Percentiles rank a stretch among this genome's conserved stretches.
phyloP scores from a whole-genome alignment of 2,113 vertebrate genomes.

The Sinocyclocheilus maitianheensis region DNA sequence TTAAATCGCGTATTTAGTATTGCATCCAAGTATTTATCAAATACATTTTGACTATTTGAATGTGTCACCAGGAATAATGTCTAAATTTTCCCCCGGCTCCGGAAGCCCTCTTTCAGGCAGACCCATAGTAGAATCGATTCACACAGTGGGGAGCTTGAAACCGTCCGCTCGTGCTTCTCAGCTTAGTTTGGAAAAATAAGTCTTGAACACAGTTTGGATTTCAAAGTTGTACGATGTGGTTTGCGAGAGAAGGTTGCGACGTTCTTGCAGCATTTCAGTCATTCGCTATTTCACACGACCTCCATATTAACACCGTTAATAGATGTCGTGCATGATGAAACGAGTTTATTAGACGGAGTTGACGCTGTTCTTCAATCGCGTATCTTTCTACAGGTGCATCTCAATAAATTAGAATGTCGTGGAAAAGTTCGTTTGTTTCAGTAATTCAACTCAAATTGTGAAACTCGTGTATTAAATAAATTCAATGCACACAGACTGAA shows the following conservation, averaged over 20 bases:
- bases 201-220: conserved; percentile 64
- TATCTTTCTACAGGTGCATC: neutral
- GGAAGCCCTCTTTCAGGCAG: conserved; percentile 68
- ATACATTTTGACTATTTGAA: neutral
- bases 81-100: conserved; percentile 60
- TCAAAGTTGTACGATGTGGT: conserved; percentile 49
- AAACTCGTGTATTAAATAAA: too few species aligned
- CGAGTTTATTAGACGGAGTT: neutral
- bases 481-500: too few species aligned
- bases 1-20: rapidly evolving
- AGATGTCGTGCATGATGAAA: neutral
- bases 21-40: neutral
- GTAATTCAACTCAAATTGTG: too few species aligned
- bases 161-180: conserved; percentile 76
- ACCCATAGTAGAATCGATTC: conserved; percentile 87
- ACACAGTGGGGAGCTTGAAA: conserved; percentile 86
- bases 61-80: neutral
- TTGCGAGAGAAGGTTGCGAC: conserved; percentile 36
- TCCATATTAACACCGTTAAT: neutral
- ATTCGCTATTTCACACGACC: neutral
- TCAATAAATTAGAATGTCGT: too few species aligned
- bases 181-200: conserved; percentile 77
- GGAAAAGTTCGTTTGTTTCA: too few species aligned
- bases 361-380: neutral
- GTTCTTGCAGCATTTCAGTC: neutral